Evolutionary conservation across 2,888 invertebrate genomes (phyloP), one percentile per base, ranked within the genome.

Genomic region (Pecten maximus): DNA sequence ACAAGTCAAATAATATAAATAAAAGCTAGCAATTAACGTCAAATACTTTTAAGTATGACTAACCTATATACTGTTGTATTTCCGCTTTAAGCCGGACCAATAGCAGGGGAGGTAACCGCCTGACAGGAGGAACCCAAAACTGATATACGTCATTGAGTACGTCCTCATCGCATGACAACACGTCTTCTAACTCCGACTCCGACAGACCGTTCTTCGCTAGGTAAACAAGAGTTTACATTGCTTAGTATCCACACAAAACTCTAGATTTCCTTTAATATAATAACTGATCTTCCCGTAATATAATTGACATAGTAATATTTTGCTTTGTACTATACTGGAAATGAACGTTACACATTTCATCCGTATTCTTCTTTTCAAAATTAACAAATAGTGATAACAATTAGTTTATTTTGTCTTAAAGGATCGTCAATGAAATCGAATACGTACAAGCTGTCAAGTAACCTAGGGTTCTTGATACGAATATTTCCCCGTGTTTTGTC

Each of bases 71-170:
- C 88, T 95, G 93, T 28, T 93, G 93, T 0, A 96, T 93, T 87
- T 96, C 96, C 50, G 94, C 93, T 88, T 94, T 94, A 87, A 96
- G 90, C n/a, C 96, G 91, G 39, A 95, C 95, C 91, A 95, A 92
- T 60, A 96, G 92, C 39, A 96, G 93, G 15, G 96, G 96, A 19
- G 96, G 96, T 60, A 96, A 93, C 28, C 96, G 93, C 54, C 96
- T 91, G 54, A 96, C 91, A 0, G 96, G 96, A 10, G 96, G 96
- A 0, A 94, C 94, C 95, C 95, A 96, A 91, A 94, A 96, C 93
- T 94, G 93, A 92, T 95, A 96, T 28, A 96, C 95, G 90, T 96
- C 96, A 93, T 95, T 95, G n/a, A 96, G 92, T 2, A 96, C 96
- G 40, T 95, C 94, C 90, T 96, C 96, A 91, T 95, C 94, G 91